A percentile compares a stretch with the other conserved stretches of the same genome.
Evolutionary conservation across 2,888 invertebrate genomes (phyloP).

Genomic region (Agonopterix arenella): DNA sequence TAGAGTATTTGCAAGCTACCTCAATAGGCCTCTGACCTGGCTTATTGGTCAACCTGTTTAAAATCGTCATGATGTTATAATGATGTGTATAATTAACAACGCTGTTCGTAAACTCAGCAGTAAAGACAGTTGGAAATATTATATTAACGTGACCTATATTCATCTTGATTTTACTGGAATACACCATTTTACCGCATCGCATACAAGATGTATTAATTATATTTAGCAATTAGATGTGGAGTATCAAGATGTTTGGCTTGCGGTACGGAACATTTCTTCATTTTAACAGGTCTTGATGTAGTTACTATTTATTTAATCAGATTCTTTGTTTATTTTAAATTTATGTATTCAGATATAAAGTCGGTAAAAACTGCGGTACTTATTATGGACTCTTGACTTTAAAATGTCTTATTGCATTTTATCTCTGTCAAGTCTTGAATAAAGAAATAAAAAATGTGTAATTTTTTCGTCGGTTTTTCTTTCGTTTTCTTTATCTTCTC

Average conservation of each 20-base stretch:
- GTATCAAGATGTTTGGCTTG: conserved; percentile 61
- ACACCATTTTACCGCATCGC: conserved; percentile 33
- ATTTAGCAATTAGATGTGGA: conserved; percentile 65
- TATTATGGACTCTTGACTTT: too few species aligned
- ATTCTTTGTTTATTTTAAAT: not conserved
- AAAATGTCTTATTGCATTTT: too few species aligned
- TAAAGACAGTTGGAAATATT: conserved; percentile 7
- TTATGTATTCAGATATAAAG: too few species aligned
- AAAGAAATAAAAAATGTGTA: too few species aligned
- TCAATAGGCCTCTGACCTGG: not conserved
- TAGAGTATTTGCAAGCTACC: too few species aligned
- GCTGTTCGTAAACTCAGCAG: not conserved
- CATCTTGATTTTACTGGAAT: conserved; percentile 37
- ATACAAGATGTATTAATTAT: conserved; percentile 59
- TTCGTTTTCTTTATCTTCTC: too few species aligned
- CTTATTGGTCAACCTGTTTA: not conserved
- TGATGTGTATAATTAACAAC: too few species aligned
- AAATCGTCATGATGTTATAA: not conserved
- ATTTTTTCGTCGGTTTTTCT: too few species aligned
- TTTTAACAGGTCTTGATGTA: conserved; percentile 43
- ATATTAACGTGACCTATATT: conserved; percentile 22
- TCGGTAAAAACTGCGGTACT: too few species aligned
- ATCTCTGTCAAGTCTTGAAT: too few species aligned
- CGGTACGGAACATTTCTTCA: conserved; percentile 58
- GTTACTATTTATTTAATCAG: conserved; percentile 17